Base-by-base conservation (phyloP, 2,888 invertebrate species). In the Chalcis sispes region DNA sequence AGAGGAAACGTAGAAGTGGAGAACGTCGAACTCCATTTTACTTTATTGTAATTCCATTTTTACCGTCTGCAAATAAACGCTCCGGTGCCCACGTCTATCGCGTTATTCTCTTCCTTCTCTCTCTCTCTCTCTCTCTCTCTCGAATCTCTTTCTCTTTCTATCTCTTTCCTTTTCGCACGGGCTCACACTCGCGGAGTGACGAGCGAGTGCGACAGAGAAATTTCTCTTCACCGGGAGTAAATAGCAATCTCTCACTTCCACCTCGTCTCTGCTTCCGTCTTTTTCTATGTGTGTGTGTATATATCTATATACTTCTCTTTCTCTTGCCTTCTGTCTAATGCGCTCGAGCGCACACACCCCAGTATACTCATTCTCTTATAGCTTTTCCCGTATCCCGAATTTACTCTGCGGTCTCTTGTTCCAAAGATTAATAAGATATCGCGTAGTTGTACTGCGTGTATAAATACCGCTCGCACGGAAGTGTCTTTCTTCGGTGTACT, bases 41-140 rank as follows among this genome's bases (percentile, higher is more conserved):
- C 82, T 84, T 83, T 81, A 83, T 83, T 82, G 82, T 84, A 84
- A 85, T 84, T 83, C 80, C 82, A 84, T 82, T 84, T 83, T 84
- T 84, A 80, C 79, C 77, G 77, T 81, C 81, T 79, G 81, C 80
- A 85, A 84, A 85, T 85, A 85, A 85, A 84, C 81, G 85, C 82
- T 82, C 72, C 71, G 79, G 78, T 82, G 82, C 78, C 71, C 82
- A 80, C 83, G 83, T 84, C 81, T 82, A 84, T 84, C 80, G 82
- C 79, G 80, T 84, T 83, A 84, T 81, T 80, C 80, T 46, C 50
- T 27, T n/a, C 48, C 20, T 13, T 29, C 40, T 48, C 42, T 67
- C 18, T 56, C 42, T 52, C 58, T 52, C 29, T 65, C 40, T 52
- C 50, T 20, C 58, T 46, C 25, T 25, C 36, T 40, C 29, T 73